Evolutionary conservation across 1,140 invertebrate species (phyloP).

Genomic region (Pectinophora gossypiella): DNA sequence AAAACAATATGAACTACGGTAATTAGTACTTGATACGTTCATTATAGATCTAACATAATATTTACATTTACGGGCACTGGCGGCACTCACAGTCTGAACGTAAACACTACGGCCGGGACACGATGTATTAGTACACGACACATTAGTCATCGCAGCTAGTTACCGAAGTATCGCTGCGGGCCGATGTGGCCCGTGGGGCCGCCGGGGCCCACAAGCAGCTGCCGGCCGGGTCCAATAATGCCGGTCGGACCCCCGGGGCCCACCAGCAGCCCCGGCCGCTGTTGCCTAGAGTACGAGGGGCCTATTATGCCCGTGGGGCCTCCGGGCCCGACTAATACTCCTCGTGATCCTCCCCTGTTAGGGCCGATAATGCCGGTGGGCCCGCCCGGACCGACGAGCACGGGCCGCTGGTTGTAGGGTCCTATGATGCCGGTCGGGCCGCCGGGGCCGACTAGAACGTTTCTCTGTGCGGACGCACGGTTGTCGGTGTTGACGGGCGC

Average conservation of each 20-base stretch:
- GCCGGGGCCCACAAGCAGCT: conserved; percentile 75
- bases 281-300: neutral
- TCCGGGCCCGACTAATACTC: conserved; percentile 35
- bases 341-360: conserved; percentile 11
- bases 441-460: conserved; percentile 44
- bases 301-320: conserved; percentile 66
- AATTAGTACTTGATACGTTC: neutral
- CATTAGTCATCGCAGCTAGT: conserved; percentile 43
- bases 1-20: too few relatives aligned
- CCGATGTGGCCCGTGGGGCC: conserved; percentile 75
- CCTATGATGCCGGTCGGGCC: conserved; percentile 48
- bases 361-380: conserved; percentile 75
- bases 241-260: conserved; percentile 53
- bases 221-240: conserved; percentile 53
- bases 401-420: conserved; percentile 14
- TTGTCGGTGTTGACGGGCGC: too few relatives aligned
- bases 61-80: neutral
- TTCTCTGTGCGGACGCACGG: conserved; percentile 26
- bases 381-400: conserved; percentile 75
- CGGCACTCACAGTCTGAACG: neutral
- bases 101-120: neutral
- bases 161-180: conserved; percentile 52
- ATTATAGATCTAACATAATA: neutral
- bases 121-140: too few relatives aligned
- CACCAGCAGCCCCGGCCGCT: conserved; percentile 17